Percentiles rank a stretch among this genome's conserved stretches.
These are phyloP conservation scores for Drosophila obscura DNA, from an alignment of 1,140 invertebrate genomes.

Conservation along the genomic window DNA sequence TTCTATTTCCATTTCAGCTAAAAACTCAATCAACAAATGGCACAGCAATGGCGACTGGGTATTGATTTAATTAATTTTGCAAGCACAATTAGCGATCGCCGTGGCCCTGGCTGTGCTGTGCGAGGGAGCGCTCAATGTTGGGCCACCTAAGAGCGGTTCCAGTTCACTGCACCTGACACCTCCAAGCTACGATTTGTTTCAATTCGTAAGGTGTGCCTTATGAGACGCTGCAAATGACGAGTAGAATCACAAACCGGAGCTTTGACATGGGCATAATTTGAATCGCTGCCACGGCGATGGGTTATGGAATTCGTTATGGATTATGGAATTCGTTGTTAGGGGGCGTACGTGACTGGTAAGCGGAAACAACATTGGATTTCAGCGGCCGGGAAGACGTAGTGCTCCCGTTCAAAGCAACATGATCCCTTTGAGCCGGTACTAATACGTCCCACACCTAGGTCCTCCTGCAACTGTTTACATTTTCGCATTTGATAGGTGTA, in stretches of 20 bases:
- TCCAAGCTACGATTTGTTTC: conserved; percentile 43
- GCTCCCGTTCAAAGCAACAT: conserved; percentile 27
- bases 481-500: conserved; percentile 44
- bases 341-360: conserved; percentile 39
- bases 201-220: conserved; percentile 49
- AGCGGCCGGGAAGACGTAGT: conserved; percentile 11
- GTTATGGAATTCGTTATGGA: conserved; percentile 27
- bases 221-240: conserved; percentile 41
- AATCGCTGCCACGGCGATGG: conserved; percentile 30
- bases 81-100: conserved; percentile 68
- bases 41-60: conserved; percentile 29
- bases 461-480: conserved; percentile 19
- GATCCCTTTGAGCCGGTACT: conserved; percentile 30
- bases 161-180: conserved; percentile 35
- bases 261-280: conserved; percentile 45
- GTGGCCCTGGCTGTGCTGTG: conserved; percentile 36
- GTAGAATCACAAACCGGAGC: conserved; percentile 60
- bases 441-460: conserved; percentile 20
- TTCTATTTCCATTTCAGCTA: conserved; percentile 20
- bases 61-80: conserved; percentile 75
- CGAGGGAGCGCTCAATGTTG: conserved; percentile 55
- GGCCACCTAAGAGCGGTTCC: background rate
- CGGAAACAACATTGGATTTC: conserved; percentile 18
- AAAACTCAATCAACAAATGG: conserved; percentile 57
- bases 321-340: conserved; percentile 24